phyloP scores from a whole-genome alignment of 2,888 invertebrate genomes.

The Caenorhabditis sp. region DNA sequence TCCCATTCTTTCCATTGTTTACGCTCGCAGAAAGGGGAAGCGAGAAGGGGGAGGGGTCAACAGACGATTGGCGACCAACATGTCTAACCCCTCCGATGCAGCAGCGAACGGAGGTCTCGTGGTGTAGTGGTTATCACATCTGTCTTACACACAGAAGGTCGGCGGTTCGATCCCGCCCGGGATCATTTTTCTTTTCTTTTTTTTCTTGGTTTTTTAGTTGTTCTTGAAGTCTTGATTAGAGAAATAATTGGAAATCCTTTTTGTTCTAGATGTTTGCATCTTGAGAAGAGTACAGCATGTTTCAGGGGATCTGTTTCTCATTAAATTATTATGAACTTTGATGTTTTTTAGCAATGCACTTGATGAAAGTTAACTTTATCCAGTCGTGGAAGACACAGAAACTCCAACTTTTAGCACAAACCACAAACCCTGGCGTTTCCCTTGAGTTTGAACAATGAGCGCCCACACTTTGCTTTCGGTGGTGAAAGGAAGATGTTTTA shows the following conservation, averaged over 20 bases:
- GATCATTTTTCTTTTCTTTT: slow-evolving; percentile 31
- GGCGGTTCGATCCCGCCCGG: slow-evolving; percentile 71
- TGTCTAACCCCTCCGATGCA: not conserved
- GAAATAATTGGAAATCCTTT: too few relatives aligned
- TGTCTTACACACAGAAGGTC: slow-evolving; percentile 73
- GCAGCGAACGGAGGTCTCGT: slow-evolving; percentile 55
- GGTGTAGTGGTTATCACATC: slow-evolving; percentile 73
- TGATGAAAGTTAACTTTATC: too few relatives aligned
- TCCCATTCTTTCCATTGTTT: not conserved
- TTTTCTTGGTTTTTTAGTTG: too few relatives aligned
- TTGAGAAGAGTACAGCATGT: too few relatives aligned
- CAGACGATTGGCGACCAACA: not conserved
- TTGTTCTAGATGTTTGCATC: too few relatives aligned
- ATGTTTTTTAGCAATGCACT: too few relatives aligned
- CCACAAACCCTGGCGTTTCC: not conserved
- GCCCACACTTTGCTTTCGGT: not conserved
- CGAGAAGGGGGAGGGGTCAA: not conserved
- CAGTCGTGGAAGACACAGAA: too few relatives aligned
- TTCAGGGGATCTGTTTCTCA: too few relatives aligned
- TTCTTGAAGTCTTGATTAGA: too few relatives aligned
- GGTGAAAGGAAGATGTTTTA: too few relatives aligned
- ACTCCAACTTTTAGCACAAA: not conserved
- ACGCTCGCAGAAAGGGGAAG: not conserved
- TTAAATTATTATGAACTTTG: too few relatives aligned
- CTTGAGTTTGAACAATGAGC: too few relatives aligned